Evolutionary conservation across 2,888 invertebrate genomes (phyloP).

Genomic region (Sarcophaga carnaria): DNA sequence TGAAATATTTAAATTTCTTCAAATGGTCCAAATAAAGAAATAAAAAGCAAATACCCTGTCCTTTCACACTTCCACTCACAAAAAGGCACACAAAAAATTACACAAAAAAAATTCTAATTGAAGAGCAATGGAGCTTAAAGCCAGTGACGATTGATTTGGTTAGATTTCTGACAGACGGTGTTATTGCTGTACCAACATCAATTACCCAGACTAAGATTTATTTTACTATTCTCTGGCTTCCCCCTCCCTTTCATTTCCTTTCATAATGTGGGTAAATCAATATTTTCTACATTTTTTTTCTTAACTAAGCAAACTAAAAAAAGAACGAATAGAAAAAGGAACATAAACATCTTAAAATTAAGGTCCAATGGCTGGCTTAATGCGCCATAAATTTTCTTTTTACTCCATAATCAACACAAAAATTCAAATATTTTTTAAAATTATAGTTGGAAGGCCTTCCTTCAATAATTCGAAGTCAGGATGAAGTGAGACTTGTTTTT

Average conservation of each 20-base stretch:
- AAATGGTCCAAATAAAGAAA: too few species aligned
- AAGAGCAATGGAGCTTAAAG: conserved; percentile 51
- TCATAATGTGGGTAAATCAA: not conserved
- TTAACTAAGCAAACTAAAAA: not conserved
- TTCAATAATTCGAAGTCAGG: not conserved
- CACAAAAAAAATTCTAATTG: conserved; percentile 17
- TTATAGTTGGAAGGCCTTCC: not conserved
- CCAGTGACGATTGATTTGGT: conserved; percentile 36
- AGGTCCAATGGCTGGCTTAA: not conserved
- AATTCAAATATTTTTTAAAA: conserved; percentile 46
- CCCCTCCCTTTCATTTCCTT: not conserved
- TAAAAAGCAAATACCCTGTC: too few species aligned
- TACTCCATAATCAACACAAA: conserved; percentile 50
- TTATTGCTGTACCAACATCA: conserved; percentile 28
- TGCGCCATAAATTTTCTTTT: conserved; percentile 43
- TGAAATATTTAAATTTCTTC: too few species aligned
- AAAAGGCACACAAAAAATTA: not conserved
- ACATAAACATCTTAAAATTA: not conserved
- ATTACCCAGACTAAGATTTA: not conserved
- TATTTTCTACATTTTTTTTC: not conserved
- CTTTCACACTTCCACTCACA: too few species aligned
- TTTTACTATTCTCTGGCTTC: not conserved
- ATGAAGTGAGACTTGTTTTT: not conserved
- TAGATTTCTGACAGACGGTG: not conserved
- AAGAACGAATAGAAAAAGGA: conserved; percentile 2